These are phyloP conservation scores for Chaitophorus viminalis DNA, from an alignment of 2,888 invertebrate species.

Conservation along the genomic window DNA sequence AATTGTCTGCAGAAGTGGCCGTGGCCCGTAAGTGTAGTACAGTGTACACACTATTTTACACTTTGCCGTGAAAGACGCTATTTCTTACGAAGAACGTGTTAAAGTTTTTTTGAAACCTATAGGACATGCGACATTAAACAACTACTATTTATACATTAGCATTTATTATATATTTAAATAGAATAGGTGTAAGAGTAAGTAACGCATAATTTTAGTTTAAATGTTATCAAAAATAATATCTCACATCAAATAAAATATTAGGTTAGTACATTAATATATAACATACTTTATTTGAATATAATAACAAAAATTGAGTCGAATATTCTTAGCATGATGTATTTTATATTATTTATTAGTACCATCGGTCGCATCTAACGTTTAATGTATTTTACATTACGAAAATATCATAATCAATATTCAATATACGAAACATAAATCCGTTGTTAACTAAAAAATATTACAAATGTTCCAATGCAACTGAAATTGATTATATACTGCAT, in stretches of 20 bases:
- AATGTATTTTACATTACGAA: neutral
- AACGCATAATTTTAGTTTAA: neutral
- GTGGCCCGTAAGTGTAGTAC: too few species aligned
- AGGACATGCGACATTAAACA: neutral
- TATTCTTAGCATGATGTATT: neutral
- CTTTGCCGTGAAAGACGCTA: neutral
- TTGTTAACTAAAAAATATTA: neutral
- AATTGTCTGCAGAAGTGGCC: neutral
- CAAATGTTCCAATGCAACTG: neutral
- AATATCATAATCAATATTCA: neutral
- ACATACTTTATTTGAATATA: neutral
- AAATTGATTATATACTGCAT: neutral
- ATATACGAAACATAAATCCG: too few species aligned
- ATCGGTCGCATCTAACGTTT: neutral
- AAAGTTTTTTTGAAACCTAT: neutral
- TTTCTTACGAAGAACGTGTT: neutral
- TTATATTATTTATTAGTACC: neutral
- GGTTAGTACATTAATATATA: neutral
- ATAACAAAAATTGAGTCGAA: neutral
- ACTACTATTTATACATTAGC: neutral
- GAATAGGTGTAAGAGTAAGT: neutral
- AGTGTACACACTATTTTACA: neutral
- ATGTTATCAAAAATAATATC: conserved; percentile 12
- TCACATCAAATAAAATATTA: neutral
- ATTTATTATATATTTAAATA: neutral